phyloP scores from a whole-genome alignment of 2,797 vertebrate species.

The Thamnophis elegans region DNA sequence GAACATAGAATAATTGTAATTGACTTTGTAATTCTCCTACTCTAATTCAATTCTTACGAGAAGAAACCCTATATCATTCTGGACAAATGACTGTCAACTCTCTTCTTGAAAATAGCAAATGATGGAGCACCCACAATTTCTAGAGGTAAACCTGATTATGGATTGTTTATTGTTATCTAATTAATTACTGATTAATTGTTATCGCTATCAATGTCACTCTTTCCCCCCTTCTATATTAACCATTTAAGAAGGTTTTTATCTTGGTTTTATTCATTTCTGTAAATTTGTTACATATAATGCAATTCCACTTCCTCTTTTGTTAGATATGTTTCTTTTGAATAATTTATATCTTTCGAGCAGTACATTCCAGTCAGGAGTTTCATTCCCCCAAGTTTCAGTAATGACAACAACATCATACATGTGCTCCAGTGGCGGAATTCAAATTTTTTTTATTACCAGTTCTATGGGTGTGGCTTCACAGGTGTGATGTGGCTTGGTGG shows the following conservation, averaged over 20 bases:
- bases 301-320: not conserved
- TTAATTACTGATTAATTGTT: not conserved
- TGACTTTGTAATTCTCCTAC: not conserved
- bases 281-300: not conserved
- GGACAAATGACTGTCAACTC: not conserved
- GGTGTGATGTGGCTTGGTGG: too few relatives aligned
- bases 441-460: too few relatives aligned
- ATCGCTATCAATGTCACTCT: not conserved
- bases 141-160: not conserved
- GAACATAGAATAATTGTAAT: not conserved
- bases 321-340: not conserved
- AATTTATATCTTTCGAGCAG: not conserved
- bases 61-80: not conserved
- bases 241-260: not conserved
- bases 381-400: not conserved
- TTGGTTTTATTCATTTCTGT: not conserved
- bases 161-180: not conserved
- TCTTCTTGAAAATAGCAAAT: not conserved
- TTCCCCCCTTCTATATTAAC: not conserved
- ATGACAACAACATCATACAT: not conserved
- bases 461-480: too few relatives aligned
- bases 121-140: not conserved
- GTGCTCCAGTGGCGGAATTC: too few relatives aligned
- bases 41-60: not conserved
- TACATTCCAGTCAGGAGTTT: not conserved